Percentiles rank a stretch among this genome's conserved stretches.
Conservation (phyloP, 2,113 vertebrate genomes). For the Microtus montanus region DNA sequence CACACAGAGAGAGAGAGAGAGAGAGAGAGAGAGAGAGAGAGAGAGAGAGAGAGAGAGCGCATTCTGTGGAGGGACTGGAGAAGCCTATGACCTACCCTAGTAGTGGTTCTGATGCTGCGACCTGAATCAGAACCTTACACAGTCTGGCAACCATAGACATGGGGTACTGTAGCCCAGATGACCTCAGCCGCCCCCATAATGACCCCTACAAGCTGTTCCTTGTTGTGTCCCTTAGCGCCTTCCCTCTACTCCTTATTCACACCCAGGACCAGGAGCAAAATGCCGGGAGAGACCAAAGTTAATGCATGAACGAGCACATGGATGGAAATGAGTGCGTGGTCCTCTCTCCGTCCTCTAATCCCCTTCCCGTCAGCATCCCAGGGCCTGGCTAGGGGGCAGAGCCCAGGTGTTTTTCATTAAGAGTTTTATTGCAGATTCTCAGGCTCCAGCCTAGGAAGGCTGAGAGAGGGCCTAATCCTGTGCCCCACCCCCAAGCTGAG, state of each 20-base stretch:
- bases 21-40: neutral
- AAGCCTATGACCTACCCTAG: neutral
- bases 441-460: conserved; percentile 22
- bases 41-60: neutral
- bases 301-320: neutral
- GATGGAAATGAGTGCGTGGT: neutral
- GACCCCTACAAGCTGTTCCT: neutral
- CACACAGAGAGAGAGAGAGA: neutral
- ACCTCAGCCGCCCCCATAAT: neutral
- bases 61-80: neutral
- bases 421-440: conserved; percentile 62
- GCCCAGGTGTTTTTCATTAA: conserved; percentile 72
- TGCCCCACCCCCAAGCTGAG: conserved; percentile 13
- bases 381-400: neutral
- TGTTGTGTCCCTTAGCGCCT: neutral
- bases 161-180: fast-evolving
- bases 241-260: neutral
- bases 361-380: neutral
- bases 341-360: neutral
- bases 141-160: neutral
- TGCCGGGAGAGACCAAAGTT: neutral
- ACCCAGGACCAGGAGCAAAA: neutral
- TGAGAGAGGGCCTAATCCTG: conserved; percentile 33
- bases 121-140: neutral
- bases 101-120: neutral